Evolutionary conservation across 2,113 vertebrate species (phyloP).

Genomic region (Lepidothrix coronata): DNA sequence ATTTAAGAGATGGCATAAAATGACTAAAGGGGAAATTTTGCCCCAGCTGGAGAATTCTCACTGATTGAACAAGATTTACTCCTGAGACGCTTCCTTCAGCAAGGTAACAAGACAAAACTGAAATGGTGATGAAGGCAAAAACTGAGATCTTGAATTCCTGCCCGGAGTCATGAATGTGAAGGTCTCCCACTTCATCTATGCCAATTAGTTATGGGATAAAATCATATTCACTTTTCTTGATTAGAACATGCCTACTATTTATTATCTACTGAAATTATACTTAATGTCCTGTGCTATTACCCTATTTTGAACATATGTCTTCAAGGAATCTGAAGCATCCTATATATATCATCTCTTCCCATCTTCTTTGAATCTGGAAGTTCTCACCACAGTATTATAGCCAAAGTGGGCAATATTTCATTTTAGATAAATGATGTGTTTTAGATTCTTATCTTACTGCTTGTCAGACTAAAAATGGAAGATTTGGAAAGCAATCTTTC

Average conservation of each 20-base stretch:
- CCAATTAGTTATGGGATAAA: background rate
- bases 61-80: background rate
- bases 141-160: background rate
- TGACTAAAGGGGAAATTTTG: background rate
- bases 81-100: background rate
- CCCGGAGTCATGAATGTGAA: background rate
- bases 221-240: background rate
- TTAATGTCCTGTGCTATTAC: background rate
- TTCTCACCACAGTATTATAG: background rate
- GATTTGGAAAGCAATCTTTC: constrained; percentile 23
- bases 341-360: background rate
- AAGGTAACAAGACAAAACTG: background rate
- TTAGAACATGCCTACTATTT: background rate
- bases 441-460: constrained; percentile 19
- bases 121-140: background rate
- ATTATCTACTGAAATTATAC: background rate
- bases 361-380: constrained; percentile 18
- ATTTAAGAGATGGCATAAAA: background rate
- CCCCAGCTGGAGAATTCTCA: background rate
- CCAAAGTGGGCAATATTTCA: constrained; percentile 11
- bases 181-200: background rate
- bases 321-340: constrained; percentile 4
- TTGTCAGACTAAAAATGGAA: constrained; percentile 36
- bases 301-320: background rate
- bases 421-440: constrained; percentile 9